phyloP scores from a whole-genome alignment of 2,888 invertebrate genomes.

The Chrysolina haemoptera region DNA sequence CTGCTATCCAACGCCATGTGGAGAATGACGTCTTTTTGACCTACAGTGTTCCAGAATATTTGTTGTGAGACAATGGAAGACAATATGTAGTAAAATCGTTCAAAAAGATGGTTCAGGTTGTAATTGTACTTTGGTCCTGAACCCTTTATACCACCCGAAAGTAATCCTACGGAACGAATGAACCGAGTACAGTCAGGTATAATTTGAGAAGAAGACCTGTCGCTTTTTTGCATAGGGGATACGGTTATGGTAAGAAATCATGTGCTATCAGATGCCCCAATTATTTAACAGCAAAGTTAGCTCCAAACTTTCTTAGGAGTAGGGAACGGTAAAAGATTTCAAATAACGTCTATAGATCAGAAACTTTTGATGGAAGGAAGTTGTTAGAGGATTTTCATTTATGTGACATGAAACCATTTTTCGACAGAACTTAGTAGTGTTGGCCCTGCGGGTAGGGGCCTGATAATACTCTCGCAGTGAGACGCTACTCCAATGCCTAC shows the following conservation, averaged over 20 bases:
- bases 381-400: conserved; percentile 10
- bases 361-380: not conserved
- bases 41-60: conserved; percentile 20
- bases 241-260: conserved; percentile 17
- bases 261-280: not conserved
- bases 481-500: not conserved
- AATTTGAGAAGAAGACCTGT: conserved; percentile 18
- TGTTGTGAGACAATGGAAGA: conserved; percentile 22
- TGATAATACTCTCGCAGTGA: not conserved
- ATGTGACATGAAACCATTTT: conserved; percentile 2
- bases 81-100: conserved; percentile 9
- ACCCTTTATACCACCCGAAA: conserved; percentile 16
- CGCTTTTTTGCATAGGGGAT: conserved; percentile 2
- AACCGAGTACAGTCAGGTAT: conserved; percentile 14
- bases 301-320: conserved; percentile 5
- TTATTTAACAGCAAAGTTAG: conserved; percentile 1
- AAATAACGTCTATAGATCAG: conserved; percentile 3
- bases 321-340: not conserved
- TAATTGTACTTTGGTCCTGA: not conserved
- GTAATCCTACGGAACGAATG: conserved; percentile 21
- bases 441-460: not conserved
- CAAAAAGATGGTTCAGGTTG: too few species aligned
- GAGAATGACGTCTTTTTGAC: conserved; percentile 28
- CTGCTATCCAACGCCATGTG: not conserved
- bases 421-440: not conserved